phyloP scores from a whole-genome alignment of 1,140 invertebrate genomes.

The Pseudomyrmex gracilis region DNA sequence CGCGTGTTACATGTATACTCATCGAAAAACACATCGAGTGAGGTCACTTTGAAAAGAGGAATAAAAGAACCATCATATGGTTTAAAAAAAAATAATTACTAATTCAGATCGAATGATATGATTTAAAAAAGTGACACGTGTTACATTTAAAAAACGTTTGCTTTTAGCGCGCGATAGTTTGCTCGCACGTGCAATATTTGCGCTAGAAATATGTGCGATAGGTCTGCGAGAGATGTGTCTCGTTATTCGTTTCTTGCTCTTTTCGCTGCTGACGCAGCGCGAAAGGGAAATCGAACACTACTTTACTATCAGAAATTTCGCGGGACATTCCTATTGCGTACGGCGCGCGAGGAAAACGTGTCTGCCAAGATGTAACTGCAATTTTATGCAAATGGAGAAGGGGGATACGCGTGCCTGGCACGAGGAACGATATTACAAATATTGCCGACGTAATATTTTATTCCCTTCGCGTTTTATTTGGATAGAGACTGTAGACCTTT shows the following conservation, averaged over 20 bases:
- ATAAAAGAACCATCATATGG: too few species aligned
- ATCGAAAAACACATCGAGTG: neutral
- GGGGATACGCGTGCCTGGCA: slow-evolving; percentile 43
- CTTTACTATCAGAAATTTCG: slow-evolving; percentile 58
- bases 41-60: neutral
- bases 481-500: neutral
- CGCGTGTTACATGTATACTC: neutral
- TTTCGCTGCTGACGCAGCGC: slow-evolving; percentile 41
- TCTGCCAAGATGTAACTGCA: slow-evolving; percentile 59
- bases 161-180: slow-evolving; percentile 26
- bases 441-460: slow-evolving; percentile 57
- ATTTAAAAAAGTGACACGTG: too few species aligned
- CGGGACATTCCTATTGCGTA: slow-evolving; percentile 43
- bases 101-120: too few species aligned
- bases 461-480: slow-evolving; percentile 43
- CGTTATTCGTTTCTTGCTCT: slow-evolving; percentile 54
- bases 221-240: slow-evolving; percentile 33
- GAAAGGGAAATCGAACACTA: slow-evolving; percentile 46
- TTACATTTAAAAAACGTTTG: neutral
- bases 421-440: slow-evolving; percentile 56
- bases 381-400: slow-evolving; percentile 56
- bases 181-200: slow-evolving; percentile 45
- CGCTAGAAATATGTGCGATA: slow-evolving; percentile 32
- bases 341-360: slow-evolving; percentile 54
- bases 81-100: too few species aligned